Percentiles rank a stretch among this genome's conserved stretches.
phyloP scores from a whole-genome alignment of 2,113 vertebrate species.

The Sturnus vulgaris region DNA sequence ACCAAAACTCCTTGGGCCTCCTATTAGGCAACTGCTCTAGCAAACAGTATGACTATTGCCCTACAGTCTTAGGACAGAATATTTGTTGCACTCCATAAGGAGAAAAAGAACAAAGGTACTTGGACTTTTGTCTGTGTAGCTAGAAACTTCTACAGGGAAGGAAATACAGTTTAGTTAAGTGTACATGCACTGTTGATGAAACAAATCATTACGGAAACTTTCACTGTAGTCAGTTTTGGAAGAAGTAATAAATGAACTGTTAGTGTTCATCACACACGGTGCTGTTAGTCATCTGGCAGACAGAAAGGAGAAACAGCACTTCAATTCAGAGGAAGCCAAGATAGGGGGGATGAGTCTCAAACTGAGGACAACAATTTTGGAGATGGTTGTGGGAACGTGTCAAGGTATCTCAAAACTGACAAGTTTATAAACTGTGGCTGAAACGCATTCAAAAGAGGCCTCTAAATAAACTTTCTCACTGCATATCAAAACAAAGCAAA shows the following conservation, averaged over 20 bases:
- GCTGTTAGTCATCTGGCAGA: neutral
- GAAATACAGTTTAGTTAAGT: neutral
- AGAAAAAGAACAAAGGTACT: neutral
- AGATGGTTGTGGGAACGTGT: neutral
- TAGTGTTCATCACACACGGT: neutral
- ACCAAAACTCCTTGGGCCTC: neutral
- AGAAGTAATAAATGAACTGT: neutral
- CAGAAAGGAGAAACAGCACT: neutral
- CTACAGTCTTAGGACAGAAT: neutral
- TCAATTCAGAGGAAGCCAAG: neutral
- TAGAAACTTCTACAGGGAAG: neutral
- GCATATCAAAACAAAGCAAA: constrained; percentile 27
- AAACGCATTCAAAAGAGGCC: neutral
- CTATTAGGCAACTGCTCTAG: neutral
- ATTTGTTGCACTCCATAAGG: neutral
- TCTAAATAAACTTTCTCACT: constrained; percentile 26
- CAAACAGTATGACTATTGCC: neutral
- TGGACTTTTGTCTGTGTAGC: neutral
- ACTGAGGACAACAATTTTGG: neutral
- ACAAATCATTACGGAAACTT: neutral
- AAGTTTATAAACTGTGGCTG: neutral
- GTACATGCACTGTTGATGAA: neutral
- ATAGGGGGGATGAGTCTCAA: neutral
- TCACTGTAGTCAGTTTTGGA: neutral
- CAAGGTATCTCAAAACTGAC: neutral